Base-by-base conservation (phyloP, 1,140 invertebrate genomes). In the Eueides isabella region DNA sequence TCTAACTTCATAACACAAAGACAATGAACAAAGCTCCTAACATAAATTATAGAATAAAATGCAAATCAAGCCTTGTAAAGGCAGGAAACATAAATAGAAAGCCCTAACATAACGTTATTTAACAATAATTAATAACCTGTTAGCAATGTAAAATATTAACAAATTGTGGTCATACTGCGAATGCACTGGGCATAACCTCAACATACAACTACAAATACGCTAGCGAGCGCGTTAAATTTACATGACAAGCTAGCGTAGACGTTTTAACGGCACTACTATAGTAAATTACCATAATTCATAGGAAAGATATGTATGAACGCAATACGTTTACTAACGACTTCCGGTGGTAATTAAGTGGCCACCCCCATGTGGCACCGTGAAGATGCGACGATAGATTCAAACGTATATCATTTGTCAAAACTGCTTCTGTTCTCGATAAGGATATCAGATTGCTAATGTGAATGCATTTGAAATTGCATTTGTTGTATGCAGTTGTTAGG, bases 371-470 rank as follows among this genome's bases (percentile, higher is more conserved):
- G 61, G 66, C 70, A 69, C 73, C 84, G 80, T 86, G 83, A 87
- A 87, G 84, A 87, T 87, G 79, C 81, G 68, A 65, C 73, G 80
- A 77, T 83, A 81, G 83, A 87, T 85, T 82, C 63, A 72, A 64
- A 73, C 61, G 26, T 73, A 55, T 75, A 83, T 83, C 82, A 86
- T 88, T 86, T 85, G 85, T 86, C 86, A 86, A 84, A 81, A 78
- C 71, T 66, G 79, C 81, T 84, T 84, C 83, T 68, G 82, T 81
- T 72, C 68, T 67, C 63, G 83, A 85, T 85, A 86, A 79, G 68
- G 79, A 75, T 85, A 85, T 86, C 85, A 80, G 82, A 87, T 87
- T 68, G 76, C 78, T 86, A 83, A 87, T 85, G 79, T 81, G 83
- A 85, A 81, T 85, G 81, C 77, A 81, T 87, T 83, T 82, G 76